Base-by-base conservation (phyloP, 2,797 vertebrate genomes). In the Apodemus agrarius region DNA sequence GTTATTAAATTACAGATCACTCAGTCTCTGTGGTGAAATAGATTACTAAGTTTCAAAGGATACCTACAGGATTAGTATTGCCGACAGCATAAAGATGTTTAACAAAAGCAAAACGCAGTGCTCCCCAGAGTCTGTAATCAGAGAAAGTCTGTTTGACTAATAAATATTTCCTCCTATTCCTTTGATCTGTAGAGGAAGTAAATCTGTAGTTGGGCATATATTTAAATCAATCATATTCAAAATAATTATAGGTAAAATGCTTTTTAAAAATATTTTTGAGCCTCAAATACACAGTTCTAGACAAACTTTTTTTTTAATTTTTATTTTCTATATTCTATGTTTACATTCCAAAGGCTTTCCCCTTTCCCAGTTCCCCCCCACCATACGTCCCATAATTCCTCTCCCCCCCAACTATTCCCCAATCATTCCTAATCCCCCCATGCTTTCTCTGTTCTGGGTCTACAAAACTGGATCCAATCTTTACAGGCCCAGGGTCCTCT, bases 161-260 rank as follows among this genome's bases (percentile, higher is more conserved):
- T 43, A 95, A 78, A 87, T 90, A 26, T n/a, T 94, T 94, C 31
- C 40, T 22, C 31, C 65, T 7, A 26, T 26, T 24, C 3, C 8
- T 63, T 94, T 89, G 75, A 89, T 85, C 46, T 76, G 34, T 65
- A 89, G 37, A 52, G 93, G 76, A 29, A 96, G 14, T 93, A 84
- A 90, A 46, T 78, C 22, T 90, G 13, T 81, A 34, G 65, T 11
- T 91, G 67, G 46, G 46, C 37, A 85, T 57, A 52, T 43, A 88
- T 16, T 75, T 89, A 61, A 88, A 72, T 54, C 69, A 78, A 31
- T 76, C 7, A 14, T 76, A 63, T 81, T 34, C 31, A 94, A 83
- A 89, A 24, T 72, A 84, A 54, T 84, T 72, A 78, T n/a, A 89
- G 49, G 88, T 95, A 87, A 96, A 76, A 63, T 75, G 72, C 19